Base-by-base conservation (phyloP, 2,113 vertebrate species). In the Scophthalmus maximus region DNA sequence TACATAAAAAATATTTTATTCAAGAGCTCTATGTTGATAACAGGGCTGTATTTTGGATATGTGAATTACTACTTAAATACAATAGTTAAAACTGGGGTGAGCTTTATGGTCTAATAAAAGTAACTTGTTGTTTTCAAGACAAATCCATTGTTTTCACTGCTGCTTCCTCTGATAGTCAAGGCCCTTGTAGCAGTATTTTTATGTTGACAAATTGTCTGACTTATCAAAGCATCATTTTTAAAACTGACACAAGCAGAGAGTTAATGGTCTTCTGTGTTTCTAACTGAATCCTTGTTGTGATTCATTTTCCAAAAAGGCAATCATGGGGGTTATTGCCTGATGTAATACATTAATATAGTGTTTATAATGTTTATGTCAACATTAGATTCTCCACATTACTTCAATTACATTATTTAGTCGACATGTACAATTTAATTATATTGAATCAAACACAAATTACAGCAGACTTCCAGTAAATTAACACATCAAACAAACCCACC, bases 401-500 rank as follows among this genome's bases (percentile, higher is more conserved):
- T 6, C 1, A 6, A 6, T 0, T 42, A 42, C 6, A 42, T 2
- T 8, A 17, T n/a, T 4, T 17, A 42, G 40, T 18, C 18, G 6
- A 18, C 15, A 0, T n/a, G 40, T 17, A 42, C 40, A 42, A 42
- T 17, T 42, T 42, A 44, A 44, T 47, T n/a, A 47, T 22, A 47
- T 9, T 22, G 44, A 58, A 18, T 55, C 1, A 44, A 68, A 42
- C 22, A 46, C n/a, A 50, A 56, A 14, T 17, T 15, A 53, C 25
- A 64, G 1, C 1, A 59, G 34, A 50, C 8, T 42, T 30, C 2
- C 0, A 9, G 6, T 3, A 38, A 57, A 64, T 42, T 4, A 27
- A 55, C 5, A 57, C 18, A 56, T 26, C 10, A 30, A 44, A 62
- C 22, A 49, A 68, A 81, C 89, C 46, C 90, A 85, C 93, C 94